Base-by-base conservation (phyloP, 2,888 invertebrate species). In the Platycheirus albimanus region DNA sequence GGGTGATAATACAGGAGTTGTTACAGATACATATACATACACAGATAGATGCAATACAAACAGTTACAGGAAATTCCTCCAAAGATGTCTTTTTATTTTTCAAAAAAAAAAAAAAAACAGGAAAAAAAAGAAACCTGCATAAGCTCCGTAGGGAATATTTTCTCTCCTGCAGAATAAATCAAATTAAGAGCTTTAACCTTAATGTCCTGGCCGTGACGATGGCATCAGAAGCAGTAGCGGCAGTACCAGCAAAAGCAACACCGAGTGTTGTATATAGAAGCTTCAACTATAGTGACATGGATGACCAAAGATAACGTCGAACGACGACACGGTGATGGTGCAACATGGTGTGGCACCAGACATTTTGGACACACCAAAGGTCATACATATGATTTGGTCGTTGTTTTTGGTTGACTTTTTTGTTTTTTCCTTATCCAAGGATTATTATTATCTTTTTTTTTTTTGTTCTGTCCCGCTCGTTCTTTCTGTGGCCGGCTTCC, bases 141-240 rank as follows among this genome's bases (percentile, higher is more conserved):
- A 78, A 78, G 64, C 72, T 66, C 43, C 45, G 28, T 43, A 45
- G 52, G 49, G 45, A 13, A 66, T 36, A 47, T 47, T 36, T 56
- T 51, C 45, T 70, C 15, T 47, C 52, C 67, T 61, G 74, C 79
- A 52, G 54, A 74, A 79, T 79, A 79, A 79, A 74, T 79, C 79
- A 79, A 79, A 79, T 79, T 79, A 74, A 74, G 74, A 79, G 79
- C 79, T 74, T 67, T 79, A 63, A 17, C 74, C 79, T 74, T 79
- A 79, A 79, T 79, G 67, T 67, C 74, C 61, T 54, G 30, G 43
- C 74, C 67, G 74, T 74, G 74, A 74, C 67, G 79, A 54, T 66
- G 66, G 67, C 61, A 58, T n/a, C n/a, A n/a, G n/a, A n/a, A n/a
- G n/a, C n/a, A 6, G 24, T 6, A 3, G 6, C 24, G 6, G 41